Evolutionary conservation across 1,140 invertebrate genomes (phyloP).

Genomic region (Phymorhynchus buccinoides): DNA sequence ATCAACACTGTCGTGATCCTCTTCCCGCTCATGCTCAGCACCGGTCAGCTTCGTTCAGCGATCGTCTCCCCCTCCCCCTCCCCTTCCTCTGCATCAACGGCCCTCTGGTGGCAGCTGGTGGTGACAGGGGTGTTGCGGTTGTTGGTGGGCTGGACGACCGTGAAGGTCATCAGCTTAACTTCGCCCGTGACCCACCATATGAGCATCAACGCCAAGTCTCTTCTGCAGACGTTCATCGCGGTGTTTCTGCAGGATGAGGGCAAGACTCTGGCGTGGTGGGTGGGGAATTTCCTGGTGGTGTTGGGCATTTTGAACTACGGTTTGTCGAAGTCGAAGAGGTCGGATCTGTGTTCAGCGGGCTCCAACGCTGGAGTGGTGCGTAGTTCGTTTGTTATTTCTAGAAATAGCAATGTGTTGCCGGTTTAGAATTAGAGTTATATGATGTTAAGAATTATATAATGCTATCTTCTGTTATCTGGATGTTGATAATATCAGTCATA

Average conservation of each 20-base stretch:
- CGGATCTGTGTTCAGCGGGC: neutral
- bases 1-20: constrained; percentile 67
- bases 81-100: neutral
- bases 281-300: constrained; percentile 68
- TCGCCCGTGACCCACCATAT: constrained; percentile 72
- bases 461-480: no score
- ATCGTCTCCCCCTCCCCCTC: neutral
- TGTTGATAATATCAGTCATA: no score
- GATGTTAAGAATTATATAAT: no score
- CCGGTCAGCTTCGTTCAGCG: constrained; percentile 56
- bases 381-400: neutral
- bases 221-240: constrained; percentile 71
- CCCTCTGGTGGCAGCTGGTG: constrained; percentile 62
- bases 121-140: constrained; percentile 67
- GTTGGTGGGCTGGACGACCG: constrained; percentile 69
- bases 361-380: neutral
- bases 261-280: constrained; percentile 70
- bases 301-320: constrained; percentile 57
- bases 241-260: constrained; percentile 64
- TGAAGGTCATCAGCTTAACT: constrained; percentile 70
- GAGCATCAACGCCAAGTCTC: constrained; percentile 72
- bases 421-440: neutral
- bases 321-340: neutral
- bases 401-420: neutral
- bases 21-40: constrained; percentile 61